phyloP scores from a whole-genome alignment of 1,140 invertebrate species.

The Ladona fulva region DNA sequence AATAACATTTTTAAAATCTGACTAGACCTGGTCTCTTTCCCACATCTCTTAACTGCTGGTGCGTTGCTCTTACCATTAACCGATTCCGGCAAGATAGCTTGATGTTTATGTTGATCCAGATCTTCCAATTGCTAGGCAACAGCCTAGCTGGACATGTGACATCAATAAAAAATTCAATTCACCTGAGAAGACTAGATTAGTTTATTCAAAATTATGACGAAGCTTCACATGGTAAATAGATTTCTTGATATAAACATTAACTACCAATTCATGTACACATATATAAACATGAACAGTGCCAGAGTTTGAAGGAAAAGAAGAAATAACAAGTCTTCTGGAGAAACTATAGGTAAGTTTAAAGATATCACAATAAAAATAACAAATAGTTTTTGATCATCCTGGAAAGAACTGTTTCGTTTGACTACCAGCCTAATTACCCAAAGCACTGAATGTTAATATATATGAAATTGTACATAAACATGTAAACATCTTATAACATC shows the following conservation, averaged over 20 bases:
- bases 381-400: not conserved
- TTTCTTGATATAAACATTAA: slow-evolving; percentile 19
- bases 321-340: too few relatives aligned
- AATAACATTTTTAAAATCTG: too few relatives aligned
- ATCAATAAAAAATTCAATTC: too few relatives aligned
- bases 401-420: not conserved
- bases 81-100: too few relatives aligned
- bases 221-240: slow-evolving; percentile 4
- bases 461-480: not conserved
- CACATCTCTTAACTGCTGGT: too few relatives aligned
- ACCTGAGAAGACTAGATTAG: slow-evolving; percentile 5
- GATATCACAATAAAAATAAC: not conserved
- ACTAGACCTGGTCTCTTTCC: too few relatives aligned
- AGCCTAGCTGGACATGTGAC: too few relatives aligned
- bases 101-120: too few relatives aligned
- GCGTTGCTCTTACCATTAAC: too few relatives aligned
- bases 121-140: too few relatives aligned
- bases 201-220: not conserved
- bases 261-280: slow-evolving; percentile 17
- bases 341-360: slow-evolving; percentile 18
- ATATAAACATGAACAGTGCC: not conserved
- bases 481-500: too few relatives aligned
- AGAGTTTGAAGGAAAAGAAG: too few relatives aligned
- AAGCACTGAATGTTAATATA: not conserved
- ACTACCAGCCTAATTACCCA: not conserved